A percentile compares a stretch with the other conserved stretches of the same genome.
phyloP scores from a whole-genome alignment of 2,113 vertebrate species.

The Elephas maximus region DNA sequence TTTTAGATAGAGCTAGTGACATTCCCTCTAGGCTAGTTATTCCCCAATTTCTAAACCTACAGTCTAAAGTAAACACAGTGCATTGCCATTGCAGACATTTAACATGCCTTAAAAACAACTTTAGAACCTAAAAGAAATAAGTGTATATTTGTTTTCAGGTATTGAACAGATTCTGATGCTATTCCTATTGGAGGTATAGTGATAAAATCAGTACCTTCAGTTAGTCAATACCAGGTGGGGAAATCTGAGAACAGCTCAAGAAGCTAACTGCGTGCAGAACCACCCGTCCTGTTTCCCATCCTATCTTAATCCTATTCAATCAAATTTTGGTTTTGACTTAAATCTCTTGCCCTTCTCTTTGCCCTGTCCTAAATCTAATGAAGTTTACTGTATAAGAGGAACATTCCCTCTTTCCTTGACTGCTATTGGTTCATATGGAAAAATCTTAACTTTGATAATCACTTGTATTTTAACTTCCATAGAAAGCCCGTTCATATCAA shows the following conservation, averaged over 20 bases:
- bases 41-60: constrained; percentile 74
- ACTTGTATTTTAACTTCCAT: constrained; percentile 45
- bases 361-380: not conserved
- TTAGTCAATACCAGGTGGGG: not conserved
- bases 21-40: constrained; percentile 81
- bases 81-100: constrained; percentile 80
- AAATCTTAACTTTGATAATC: constrained; percentile 58
- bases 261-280: not conserved
- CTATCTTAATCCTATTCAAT: not conserved
- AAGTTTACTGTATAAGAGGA: not conserved
- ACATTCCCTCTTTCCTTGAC: not conserved
- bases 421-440: not conserved
- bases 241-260: not conserved
- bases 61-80: constrained; percentile 81
- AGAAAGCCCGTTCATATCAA: constrained; percentile 18
- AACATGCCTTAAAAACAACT: constrained; percentile 73
- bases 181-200: not conserved
- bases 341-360: not conserved
- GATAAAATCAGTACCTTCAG: not conserved
- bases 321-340: constrained; percentile 34
- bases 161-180: constrained; percentile 25
- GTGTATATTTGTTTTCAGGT: constrained; percentile 46
- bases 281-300: not conserved
- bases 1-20: constrained; percentile 73
- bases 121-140: constrained; percentile 42